Evolutionary conservation across 2,888 invertebrate species (phyloP).

Genomic region (Lasioglossum morio): DNA sequence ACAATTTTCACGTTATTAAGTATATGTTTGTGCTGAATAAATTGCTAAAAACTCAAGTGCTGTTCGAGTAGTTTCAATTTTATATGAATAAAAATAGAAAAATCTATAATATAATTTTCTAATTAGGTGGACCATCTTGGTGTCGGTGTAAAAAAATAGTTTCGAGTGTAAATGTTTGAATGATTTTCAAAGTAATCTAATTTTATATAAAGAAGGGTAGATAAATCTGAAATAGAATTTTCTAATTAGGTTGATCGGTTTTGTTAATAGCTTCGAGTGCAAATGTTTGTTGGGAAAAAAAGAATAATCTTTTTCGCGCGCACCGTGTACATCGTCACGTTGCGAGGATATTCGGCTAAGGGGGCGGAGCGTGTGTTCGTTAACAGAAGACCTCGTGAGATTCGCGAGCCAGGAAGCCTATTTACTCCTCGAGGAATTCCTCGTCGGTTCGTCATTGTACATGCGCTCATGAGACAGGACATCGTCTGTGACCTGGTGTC

Average conservation of each 20-base stretch:
- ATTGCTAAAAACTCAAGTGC: not conserved
- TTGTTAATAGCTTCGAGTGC: not conserved
- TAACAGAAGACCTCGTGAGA: constrained; percentile 52
- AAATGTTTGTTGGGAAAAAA: not conserved
- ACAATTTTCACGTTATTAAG: too few relatives aligned
- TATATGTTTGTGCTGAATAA: too few relatives aligned
- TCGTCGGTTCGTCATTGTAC: constrained; percentile 55
- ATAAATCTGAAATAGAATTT: too few relatives aligned
- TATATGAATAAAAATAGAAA: too few relatives aligned
- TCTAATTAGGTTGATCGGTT: not conserved
- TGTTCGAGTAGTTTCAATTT: too few relatives aligned
- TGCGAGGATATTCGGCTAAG: constrained; percentile 46
- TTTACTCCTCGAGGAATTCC: constrained; percentile 51
- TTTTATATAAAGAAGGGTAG: too few relatives aligned
- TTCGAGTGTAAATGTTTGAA: too few relatives aligned
- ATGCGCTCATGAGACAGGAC: constrained; percentile 57
- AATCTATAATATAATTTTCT: too few relatives aligned
- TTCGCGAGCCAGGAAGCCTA: constrained; percentile 39
- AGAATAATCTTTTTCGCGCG: not conserved
- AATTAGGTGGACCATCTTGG: too few relatives aligned
- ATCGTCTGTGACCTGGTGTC: constrained; percentile 48
- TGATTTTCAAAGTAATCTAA: too few relatives aligned
- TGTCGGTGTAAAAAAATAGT: too few relatives aligned
- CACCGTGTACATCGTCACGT: constrained; percentile 20
- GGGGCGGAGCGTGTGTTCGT: constrained; percentile 22